phyloP scores from a whole-genome alignment of 2,797 vertebrate species.

The Apogon talboti region DNA sequence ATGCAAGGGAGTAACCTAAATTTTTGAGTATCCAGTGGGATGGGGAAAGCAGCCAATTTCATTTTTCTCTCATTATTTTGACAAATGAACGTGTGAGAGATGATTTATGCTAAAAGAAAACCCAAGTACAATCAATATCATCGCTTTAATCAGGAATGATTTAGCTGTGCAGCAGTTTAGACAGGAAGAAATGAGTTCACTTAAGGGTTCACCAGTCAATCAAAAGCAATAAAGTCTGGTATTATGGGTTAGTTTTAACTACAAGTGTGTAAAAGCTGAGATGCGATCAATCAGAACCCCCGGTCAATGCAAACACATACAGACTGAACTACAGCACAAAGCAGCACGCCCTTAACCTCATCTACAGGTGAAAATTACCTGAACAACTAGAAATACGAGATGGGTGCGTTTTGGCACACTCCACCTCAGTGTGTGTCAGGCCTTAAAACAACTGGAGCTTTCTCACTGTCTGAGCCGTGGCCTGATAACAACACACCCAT shows the following conservation, averaged over 20 bases:
- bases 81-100: not conserved
- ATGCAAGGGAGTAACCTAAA: too few species aligned
- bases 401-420: constrained; percentile 25
- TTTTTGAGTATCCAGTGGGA: too few species aligned
- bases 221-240: too few species aligned
- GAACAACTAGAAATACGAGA: constrained; percentile 69
- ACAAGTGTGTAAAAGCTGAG: not conserved
- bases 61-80: not conserved
- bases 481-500: constrained; percentile 50
- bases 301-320: not conserved
- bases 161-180: too few species aligned
- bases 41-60: too few species aligned
- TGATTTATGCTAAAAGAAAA: not conserved
- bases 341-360: constrained; percentile 7
- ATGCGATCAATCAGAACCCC: not conserved
- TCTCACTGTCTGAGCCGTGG: constrained; percentile 36
- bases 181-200: too few species aligned
- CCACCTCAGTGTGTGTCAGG: not conserved
- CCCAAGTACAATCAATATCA: not conserved
- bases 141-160: not conserved
- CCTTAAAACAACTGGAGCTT: constrained; percentile 46
- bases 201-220: too few species aligned
- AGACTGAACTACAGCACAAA: not conserved
- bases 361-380: constrained; percentile 16
- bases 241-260: not conserved